Evolutionary conservation across 2,113 vertebrate species (phyloP).

Genomic region (Gallinago paraguaiae): DNA sequence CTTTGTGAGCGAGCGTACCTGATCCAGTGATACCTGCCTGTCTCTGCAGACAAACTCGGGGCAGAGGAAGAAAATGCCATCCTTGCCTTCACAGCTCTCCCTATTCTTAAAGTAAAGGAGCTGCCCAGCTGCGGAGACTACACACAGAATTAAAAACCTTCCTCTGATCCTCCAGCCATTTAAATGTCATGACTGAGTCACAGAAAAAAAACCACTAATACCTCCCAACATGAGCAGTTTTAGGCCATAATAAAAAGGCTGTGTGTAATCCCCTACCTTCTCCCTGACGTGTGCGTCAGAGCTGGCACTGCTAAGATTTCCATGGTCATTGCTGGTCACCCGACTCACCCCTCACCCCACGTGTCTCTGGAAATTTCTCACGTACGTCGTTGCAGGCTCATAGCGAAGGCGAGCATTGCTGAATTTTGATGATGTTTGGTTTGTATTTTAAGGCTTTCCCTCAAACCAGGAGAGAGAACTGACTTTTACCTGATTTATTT

Average conservation of each 20-base stretch:
- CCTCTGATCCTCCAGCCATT: background rate
- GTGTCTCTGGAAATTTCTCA: background rate
- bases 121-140: background rate
- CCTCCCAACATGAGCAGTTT: background rate
- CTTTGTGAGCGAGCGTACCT: background rate
- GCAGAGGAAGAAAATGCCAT: background rate
- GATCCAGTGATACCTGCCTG: background rate
- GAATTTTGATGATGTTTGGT: background rate
- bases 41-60: accelerated
- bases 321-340: background rate
- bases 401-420: background rate
- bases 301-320: background rate
- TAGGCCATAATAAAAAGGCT: background rate
- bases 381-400: accelerated
- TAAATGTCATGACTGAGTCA: background rate
- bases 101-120: background rate
- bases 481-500: background rate
- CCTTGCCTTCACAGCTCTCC: background rate
- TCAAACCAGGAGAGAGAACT: background rate
- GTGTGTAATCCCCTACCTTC: background rate
- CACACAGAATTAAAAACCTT: background rate
- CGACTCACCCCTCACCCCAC: background rate
- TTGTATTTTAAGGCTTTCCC: background rate
- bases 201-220: background rate
- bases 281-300: background rate